Percentiles rank a stretch among this genome's conserved stretches.
These are phyloP conservation scores for Orchesella flavescens DNA, from an alignment of 2,888 invertebrate genomes.

Conservation along the genomic window DNA sequence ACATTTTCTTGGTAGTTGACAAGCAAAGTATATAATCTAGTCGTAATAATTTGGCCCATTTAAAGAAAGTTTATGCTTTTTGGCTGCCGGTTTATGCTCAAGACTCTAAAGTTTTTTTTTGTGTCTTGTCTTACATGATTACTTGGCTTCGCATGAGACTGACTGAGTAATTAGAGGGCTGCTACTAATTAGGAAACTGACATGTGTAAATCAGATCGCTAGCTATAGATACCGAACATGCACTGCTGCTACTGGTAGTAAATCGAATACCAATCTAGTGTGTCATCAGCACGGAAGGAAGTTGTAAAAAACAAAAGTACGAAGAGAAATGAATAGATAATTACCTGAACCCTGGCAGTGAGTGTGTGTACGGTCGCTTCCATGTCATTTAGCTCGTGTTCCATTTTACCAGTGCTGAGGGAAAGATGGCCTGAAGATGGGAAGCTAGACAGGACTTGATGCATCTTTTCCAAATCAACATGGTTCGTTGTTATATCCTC, in stretches of 20 bases:
- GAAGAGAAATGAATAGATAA: neutral
- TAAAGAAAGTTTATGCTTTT: neutral
- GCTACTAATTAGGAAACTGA: neutral
- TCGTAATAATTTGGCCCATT: neutral
- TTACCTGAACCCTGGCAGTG: constrained; percentile 70
- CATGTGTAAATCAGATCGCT: neutral
- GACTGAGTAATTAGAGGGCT: neutral
- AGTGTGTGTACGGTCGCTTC: constrained; percentile 71
- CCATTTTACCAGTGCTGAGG: constrained; percentile 68
- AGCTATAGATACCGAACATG: neutral
- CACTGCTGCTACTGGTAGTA: no score
- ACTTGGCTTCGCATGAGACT: no score
- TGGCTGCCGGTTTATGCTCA: neutral
- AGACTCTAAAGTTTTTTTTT: no score
- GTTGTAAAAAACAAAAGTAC: constrained; percentile 25
- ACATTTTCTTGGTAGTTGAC: neutral
- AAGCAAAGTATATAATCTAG: neutral
- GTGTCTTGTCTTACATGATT: no score
- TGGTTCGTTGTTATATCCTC: constrained; percentile 70
- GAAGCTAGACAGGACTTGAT: constrained; percentile 67
- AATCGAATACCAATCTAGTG: no score
- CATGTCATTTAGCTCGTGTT: constrained; percentile 70
- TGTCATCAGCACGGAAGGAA: constrained; percentile 31
- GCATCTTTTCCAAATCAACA: constrained; percentile 70
- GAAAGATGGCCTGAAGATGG: constrained; percentile 70